Evolutionary conservation across 2,797 vertebrate species (phyloP).

Genomic region (Myoxocephalus aenaeus): DNA sequence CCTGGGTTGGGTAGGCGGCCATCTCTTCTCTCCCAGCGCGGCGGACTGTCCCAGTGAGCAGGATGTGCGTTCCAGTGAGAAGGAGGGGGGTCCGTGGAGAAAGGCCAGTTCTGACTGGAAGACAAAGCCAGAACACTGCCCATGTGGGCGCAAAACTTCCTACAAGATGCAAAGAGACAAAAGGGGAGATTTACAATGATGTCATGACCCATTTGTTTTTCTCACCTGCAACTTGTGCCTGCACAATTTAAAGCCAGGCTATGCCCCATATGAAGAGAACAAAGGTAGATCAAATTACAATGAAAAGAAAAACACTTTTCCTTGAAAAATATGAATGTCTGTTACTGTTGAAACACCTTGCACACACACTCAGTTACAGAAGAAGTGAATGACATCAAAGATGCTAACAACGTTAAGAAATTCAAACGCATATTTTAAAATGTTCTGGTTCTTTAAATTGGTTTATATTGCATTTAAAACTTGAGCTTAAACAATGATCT

Average conservation of each 20-base stretch:
- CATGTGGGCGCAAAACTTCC: slow-evolving; percentile 79
- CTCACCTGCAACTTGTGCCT: background rate
- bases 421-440: background rate
- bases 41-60: slow-evolving; percentile 81
- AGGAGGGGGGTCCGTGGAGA: slow-evolving; percentile 78
- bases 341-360: background rate
- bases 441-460: background rate
- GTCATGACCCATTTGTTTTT: background rate
- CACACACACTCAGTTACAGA: background rate
- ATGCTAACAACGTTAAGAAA: background rate
- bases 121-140: slow-evolving; percentile 88
- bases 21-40: slow-evolving; percentile 87
- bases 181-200: background rate
- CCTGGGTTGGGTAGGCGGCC: slow-evolving; percentile 90
- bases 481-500: background rate
- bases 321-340: background rate
- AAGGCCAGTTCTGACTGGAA: slow-evolving; percentile 84
- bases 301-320: background rate
- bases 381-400: background rate
- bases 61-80: slow-evolving; percentile 82
- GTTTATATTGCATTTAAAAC: background rate
- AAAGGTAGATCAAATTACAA: background rate
- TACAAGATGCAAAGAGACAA: slow-evolving; percentile 32
- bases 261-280: background rate
- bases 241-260: slow-evolving; percentile 2